A percentile compares a stretch with the other conserved stretches of the same genome.
Conservation (phyloP, 2,797 vertebrate genomes). For the Macropus fuliginosus region DNA sequence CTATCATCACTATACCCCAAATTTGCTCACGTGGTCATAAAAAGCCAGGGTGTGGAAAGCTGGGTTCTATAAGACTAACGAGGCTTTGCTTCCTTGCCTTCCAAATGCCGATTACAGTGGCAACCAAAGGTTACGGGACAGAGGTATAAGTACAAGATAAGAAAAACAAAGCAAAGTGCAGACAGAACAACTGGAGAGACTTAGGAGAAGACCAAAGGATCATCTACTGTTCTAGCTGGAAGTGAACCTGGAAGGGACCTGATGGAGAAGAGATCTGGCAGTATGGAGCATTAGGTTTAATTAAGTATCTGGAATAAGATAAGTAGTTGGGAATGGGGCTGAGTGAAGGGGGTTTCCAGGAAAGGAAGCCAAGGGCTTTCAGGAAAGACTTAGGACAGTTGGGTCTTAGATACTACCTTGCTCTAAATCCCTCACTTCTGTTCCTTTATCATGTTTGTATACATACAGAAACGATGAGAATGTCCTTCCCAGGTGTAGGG, state of each 20-base stretch:
- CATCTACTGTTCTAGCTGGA: background rate
- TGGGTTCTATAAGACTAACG: slow-evolving; percentile 35
- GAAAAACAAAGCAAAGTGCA: slow-evolving; percentile 49
- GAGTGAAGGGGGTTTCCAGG: background rate
- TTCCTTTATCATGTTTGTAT: background rate
- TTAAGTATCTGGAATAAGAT: background rate
- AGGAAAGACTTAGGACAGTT: background rate
- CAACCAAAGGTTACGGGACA: background rate
- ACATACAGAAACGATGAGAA: background rate
- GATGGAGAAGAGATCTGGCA: background rate
- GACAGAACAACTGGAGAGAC: slow-evolving; percentile 43
- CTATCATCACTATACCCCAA: slow-evolving; percentile 16
- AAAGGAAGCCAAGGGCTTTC: background rate
- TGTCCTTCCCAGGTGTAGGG: background rate
- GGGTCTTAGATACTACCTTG: background rate
- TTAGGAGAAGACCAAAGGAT: slow-evolving; percentile 25
- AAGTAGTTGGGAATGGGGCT: background rate
- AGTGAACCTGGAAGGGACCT: background rate
- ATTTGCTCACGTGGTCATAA: slow-evolving; percentile 51
- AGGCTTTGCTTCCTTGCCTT: slow-evolving; percentile 69
- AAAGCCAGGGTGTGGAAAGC: slow-evolving; percentile 43
- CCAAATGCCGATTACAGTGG: slow-evolving; percentile 50
- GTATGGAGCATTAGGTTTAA: background rate
- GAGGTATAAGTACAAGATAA: slow-evolving; percentile 8
- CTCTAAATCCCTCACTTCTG: background rate